These are phyloP conservation scores for Spatulosminthurus flaviceps DNA, from an alignment of 2,888 invertebrate species.

Conservation along the genomic window DNA sequence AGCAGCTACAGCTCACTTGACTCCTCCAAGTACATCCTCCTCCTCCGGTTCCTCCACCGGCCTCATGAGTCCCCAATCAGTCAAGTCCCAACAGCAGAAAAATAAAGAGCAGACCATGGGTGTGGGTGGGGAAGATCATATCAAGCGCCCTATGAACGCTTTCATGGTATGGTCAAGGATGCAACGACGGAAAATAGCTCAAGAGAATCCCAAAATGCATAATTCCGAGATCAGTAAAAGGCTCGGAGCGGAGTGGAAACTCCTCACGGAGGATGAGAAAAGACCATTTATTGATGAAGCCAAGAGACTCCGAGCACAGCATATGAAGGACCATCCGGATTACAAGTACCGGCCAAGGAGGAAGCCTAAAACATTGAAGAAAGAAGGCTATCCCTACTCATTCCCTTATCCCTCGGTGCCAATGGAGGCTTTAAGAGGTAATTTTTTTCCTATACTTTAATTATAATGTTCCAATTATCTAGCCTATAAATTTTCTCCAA, in stretches of 20 bases:
- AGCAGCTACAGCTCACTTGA: constrained; percentile 58
- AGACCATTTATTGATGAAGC: constrained; percentile 96
- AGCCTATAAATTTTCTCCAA: too few species aligned
- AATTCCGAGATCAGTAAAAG: constrained; percentile 95
- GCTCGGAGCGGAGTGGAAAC: constrained; percentile 91
- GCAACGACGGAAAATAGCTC: constrained; percentile 84
- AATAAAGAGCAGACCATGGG: constrained; percentile 42
- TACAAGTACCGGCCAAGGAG: constrained; percentile 84
- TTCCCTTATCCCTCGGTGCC: constrained; percentile 92
- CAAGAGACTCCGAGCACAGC: constrained; percentile 80
- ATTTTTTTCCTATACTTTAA: constrained; percentile 39
- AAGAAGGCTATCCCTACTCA: constrained; percentile 91
- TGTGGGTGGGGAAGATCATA: constrained; percentile 70
- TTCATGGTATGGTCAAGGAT: constrained; percentile 95
- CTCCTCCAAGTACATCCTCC: constrained; percentile 62
- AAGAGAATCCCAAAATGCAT: constrained; percentile 97
- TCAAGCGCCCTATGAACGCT: constrained; percentile 97
- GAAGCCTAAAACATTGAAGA: constrained; percentile 68
- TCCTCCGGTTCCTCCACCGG: constrained; percentile 62
- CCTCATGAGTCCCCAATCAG: constrained; percentile 60
- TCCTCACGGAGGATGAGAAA: constrained; percentile 85
- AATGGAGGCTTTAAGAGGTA: constrained; percentile 82
- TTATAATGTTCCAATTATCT: too few species aligned
- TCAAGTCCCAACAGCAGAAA: constrained; percentile 50
- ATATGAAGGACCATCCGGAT: constrained; percentile 92